Evolutionary conservation across 2,113 vertebrate genomes (phyloP).

Genomic region (Sylvia atricapilla): DNA sequence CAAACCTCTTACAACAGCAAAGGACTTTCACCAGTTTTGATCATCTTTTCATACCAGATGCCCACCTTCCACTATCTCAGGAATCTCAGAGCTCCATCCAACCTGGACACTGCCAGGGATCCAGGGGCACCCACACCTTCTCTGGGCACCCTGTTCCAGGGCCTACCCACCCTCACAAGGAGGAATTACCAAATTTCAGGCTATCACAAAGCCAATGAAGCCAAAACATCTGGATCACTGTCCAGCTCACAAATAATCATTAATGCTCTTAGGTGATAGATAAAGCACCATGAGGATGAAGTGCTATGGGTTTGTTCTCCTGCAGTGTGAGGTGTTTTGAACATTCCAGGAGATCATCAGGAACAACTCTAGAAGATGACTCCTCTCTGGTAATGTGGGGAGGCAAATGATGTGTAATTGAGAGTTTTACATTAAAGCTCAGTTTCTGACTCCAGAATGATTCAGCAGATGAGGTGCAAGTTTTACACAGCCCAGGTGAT

Average conservation of each 20-base stretch:
- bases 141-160: background rate
- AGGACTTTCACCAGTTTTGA: background rate
- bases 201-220: background rate
- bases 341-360: background rate
- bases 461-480: constrained; percentile 49
- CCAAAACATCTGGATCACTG: background rate
- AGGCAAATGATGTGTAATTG: background rate
- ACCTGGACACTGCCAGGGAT: accelerated
- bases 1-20: background rate
- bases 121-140: background rate
- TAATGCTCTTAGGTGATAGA: background rate
- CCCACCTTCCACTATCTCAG: background rate
- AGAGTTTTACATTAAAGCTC: background rate
- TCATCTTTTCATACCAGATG: background rate
- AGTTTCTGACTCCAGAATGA: background rate
- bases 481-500: background rate
- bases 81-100: background rate
- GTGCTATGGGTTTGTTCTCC: background rate
- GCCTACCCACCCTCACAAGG: accelerated
- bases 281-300: background rate
- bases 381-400: background rate
- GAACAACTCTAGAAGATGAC: background rate
- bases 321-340: background rate
- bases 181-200: background rate
- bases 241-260: background rate